phyloP scores from a whole-genome alignment of 2,888 invertebrate species.

The Mesoligia furuncula region DNA sequence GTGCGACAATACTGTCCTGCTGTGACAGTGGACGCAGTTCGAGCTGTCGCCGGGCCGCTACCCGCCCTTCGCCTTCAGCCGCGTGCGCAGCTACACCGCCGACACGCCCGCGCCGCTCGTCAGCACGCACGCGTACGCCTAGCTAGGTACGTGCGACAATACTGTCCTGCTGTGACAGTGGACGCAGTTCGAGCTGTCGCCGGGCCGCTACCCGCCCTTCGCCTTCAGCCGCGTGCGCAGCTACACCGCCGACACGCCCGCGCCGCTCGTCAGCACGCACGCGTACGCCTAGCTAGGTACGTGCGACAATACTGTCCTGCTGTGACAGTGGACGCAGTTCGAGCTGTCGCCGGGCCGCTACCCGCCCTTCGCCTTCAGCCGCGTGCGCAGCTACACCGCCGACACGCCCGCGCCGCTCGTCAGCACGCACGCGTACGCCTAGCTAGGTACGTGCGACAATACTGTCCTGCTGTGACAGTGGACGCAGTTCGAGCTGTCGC shows the following conservation, averaged over 20 bases:
- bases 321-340: conserved; percentile 92
- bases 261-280: conserved; percentile 87
- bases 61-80: conserved; percentile 94
- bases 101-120: conserved; percentile 92
- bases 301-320: no score
- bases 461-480: no score
- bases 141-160: conserved; percentile 48
- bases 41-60: conserved; percentile 93
- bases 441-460: conserved; percentile 48
- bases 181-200: conserved; percentile 92
- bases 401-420: conserved; percentile 92
- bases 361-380: conserved; percentile 94
- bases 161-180: no score
- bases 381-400: conserved; percentile 95
- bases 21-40: conserved; percentile 92
- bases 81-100: conserved; percentile 95
- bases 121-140: conserved; percentile 59
- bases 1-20: no score
- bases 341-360: conserved; percentile 93
- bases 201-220: conserved; percentile 95
- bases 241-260: conserved; percentile 93
- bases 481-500: conserved; percentile 92
- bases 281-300: conserved; percentile 62
- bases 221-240: conserved; percentile 94
- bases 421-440: conserved; percentile 59